Conservation (phyloP, 2,113 vertebrate species). For the Oreotrochilus melanogaster region DNA sequence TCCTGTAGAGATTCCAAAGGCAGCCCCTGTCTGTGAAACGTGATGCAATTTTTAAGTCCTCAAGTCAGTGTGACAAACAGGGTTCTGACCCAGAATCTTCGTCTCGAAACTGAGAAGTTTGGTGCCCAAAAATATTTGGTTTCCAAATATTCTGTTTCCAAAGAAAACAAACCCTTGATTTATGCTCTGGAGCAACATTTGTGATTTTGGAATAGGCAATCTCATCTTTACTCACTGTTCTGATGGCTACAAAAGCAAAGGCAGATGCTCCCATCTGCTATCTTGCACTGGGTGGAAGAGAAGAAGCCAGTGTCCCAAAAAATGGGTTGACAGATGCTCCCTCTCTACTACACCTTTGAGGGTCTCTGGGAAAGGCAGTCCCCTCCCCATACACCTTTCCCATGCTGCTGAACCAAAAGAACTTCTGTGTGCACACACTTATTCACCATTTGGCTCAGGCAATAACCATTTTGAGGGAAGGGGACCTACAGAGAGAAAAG, state of each 20-base stretch:
- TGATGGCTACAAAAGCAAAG: neutral
- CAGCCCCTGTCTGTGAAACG: neutral
- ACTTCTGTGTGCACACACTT: accelerated
- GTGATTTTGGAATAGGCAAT: neutral
- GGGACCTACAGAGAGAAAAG: neutral
- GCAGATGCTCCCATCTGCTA: conserved; percentile 20
- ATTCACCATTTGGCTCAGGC: accelerated
- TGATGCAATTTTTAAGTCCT: neutral
- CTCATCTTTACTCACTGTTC: neutral
- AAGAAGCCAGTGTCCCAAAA: neutral
- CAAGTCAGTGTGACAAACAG: neutral
- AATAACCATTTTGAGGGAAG: neutral
- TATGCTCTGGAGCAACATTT: neutral
- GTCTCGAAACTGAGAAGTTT: neutral
- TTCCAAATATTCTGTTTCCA: neutral
- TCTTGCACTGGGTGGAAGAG: neutral
- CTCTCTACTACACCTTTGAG: neutral
- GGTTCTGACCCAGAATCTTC: neutral
- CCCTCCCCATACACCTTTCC: neutral
- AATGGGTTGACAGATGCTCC: neutral
- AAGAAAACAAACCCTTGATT: neutral
- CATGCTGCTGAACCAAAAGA: neutral
- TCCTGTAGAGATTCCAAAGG: conserved; percentile 27
- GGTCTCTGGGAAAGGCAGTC: neutral
- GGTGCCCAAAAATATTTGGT: neutral